Conservation (phyloP, 2,113 vertebrate species). For the Sinocyclocheilus maitianheensis region DNA sequence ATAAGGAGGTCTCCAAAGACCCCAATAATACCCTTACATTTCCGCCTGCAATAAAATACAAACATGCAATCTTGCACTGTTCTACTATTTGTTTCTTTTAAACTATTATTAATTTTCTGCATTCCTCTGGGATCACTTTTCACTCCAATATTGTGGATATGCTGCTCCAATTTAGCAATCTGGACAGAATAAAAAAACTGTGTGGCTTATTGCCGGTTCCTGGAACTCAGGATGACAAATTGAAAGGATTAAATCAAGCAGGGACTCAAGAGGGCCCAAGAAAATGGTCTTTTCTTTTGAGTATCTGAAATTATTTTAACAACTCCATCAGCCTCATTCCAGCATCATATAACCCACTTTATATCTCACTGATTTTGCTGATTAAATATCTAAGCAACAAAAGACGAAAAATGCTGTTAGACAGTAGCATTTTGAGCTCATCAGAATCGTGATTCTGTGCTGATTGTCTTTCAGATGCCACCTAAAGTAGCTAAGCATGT, state of each 20-base stretch:
- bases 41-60: conserved; percentile 36
- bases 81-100: conserved; percentile 26
- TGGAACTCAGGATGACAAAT: conserved; percentile 68
- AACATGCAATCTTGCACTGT: conserved; percentile 12
- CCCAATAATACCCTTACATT: neutral
- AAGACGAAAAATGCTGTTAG: conserved; percentile 22
- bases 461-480: neutral
- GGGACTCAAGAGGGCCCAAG: conserved; percentile 56
- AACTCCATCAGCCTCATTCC: conserved; percentile 65
- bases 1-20: neutral
- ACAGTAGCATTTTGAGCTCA: neutral
- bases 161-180: conserved; percentile 59
- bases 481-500: conserved; percentile 39
- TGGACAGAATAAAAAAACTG: conserved; percentile 59
- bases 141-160: conserved; percentile 31
- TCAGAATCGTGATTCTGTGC: neutral
- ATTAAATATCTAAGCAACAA: conserved; percentile 32
- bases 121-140: conserved; percentile 38
- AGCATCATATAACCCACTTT: conserved; percentile 59
- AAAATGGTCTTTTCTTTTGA: conserved; percentile 53
- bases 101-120: conserved; percentile 45
- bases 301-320: conserved; percentile 72
- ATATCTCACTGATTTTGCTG: conserved; percentile 60
- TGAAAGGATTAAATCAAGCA: conserved; percentile 71
- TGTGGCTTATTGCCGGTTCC: conserved; percentile 65